Evolutionary conservation across 2,113 vertebrate species (phyloP).

Genomic region (Pterocles gutturalis): DNA sequence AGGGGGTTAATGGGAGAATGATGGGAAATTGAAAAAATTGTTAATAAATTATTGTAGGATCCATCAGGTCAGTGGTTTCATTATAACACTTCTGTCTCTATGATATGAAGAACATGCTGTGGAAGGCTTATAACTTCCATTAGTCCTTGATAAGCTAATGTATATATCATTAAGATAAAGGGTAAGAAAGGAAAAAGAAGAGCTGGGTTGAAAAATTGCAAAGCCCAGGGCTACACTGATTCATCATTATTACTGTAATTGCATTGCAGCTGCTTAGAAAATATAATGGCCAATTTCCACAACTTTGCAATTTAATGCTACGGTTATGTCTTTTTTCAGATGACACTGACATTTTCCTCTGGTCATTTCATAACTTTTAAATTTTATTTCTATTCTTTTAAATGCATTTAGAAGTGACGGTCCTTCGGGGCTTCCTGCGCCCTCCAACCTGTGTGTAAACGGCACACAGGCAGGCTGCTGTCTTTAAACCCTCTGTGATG

Average conservation of each 20-base stretch:
- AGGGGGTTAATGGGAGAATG: not conserved
- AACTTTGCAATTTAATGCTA: not conserved
- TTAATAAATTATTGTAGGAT: not conserved
- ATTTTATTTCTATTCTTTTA: not conserved
- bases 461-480: not conserved
- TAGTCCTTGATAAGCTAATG: not conserved
- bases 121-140: not conserved
- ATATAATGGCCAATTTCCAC: not conserved
- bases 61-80: not conserved
- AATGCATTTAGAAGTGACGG: not conserved
- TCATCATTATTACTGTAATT: not conserved
- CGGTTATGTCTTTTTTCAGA: not conserved
- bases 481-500: not conserved
- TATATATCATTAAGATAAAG: not conserved
- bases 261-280: not conserved
- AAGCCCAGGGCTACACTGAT: not conserved
- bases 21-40: not conserved
- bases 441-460: not conserved
- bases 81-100: not conserved
- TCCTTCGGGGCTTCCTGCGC: not conserved
- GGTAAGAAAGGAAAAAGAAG: not conserved
- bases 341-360: not conserved
- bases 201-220: not conserved
- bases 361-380: not conserved
- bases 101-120: not conserved